These are phyloP conservation scores for Typhlomys cinereus DNA, from an alignment of 2,113 vertebrate genomes.

Conservation along the genomic window DNA sequence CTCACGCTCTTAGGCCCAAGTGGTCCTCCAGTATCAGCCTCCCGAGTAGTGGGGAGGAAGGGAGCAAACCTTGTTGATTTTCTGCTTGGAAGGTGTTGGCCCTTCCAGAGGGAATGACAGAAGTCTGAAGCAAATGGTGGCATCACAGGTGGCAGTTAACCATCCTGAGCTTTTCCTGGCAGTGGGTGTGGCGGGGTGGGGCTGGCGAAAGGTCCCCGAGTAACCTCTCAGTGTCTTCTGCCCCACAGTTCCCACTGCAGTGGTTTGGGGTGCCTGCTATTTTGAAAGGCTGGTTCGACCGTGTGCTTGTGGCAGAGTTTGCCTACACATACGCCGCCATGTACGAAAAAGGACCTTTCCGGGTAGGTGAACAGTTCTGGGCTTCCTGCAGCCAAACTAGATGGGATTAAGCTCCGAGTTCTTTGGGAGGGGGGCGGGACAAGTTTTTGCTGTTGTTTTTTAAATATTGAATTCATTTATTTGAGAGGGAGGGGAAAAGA, in stretches of 20 bases:
- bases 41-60: background rate
- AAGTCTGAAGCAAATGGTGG: background rate
- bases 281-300: constrained; percentile 90
- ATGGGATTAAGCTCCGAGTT: no score
- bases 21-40: background rate
- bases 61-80: background rate
- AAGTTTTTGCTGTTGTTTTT: no score
- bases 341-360: constrained; percentile 86
- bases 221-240: constrained; percentile 12
- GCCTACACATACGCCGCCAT: constrained; percentile 80
- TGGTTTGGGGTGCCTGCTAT: constrained; percentile 90
- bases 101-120: background rate
- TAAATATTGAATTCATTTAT: no score
- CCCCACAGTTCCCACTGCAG: constrained; percentile 87
- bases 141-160: background rate
- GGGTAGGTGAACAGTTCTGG: constrained; percentile 72
- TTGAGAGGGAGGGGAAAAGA: background rate
- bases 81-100: background rate
- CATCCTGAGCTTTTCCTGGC: background rate
- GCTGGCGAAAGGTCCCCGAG: no score
- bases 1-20: background rate
- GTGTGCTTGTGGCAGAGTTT: constrained; percentile 84
- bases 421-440: no score
- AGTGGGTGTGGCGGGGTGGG: background rate
- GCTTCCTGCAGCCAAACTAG: background rate